Conservation (phyloP, 2,113 vertebrate genomes). For the Oreochromis aureus region DNA sequence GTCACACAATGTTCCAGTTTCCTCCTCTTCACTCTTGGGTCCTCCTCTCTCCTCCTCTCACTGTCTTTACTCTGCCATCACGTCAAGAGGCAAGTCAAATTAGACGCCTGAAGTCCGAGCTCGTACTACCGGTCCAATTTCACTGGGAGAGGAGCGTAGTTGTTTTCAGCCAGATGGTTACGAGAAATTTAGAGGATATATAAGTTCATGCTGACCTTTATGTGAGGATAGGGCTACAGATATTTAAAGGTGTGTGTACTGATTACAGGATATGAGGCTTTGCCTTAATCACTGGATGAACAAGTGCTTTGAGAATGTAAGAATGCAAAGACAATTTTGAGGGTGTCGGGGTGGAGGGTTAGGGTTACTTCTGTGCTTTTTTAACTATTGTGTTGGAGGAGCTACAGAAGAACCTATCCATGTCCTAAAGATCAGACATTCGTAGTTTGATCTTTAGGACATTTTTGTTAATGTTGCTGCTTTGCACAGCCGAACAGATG, state of each 20-base stretch:
- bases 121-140: slow-evolving; percentile 31
- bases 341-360: background rate
- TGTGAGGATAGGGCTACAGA: background rate
- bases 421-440: background rate
- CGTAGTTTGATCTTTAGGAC: background rate
- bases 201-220: slow-evolving; percentile 5
- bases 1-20: slow-evolving; percentile 73
- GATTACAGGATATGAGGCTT: background rate
- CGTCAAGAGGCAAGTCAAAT: slow-evolving; percentile 58
- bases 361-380: background rate
- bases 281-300: background rate
- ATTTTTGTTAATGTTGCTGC: background rate
- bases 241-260: background rate
- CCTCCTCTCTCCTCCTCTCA: background rate
- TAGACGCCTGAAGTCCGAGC: slow-evolving; percentile 55
- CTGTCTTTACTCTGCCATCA: slow-evolving; percentile 38
- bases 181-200: slow-evolving; percentile 26
- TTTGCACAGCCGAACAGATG: background rate
- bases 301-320: background rate
- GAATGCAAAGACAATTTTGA: background rate
- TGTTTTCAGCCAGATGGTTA: slow-evolving; percentile 26
- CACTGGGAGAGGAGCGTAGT: background rate
- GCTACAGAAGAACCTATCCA: background rate
- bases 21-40: slow-evolving; percentile 30
- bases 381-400: background rate